Evolutionary conservation across 2,113 vertebrate species (phyloP), one percentile per base, ranked within the genome.

Genomic region (Sebastes schlegelii): DNA sequence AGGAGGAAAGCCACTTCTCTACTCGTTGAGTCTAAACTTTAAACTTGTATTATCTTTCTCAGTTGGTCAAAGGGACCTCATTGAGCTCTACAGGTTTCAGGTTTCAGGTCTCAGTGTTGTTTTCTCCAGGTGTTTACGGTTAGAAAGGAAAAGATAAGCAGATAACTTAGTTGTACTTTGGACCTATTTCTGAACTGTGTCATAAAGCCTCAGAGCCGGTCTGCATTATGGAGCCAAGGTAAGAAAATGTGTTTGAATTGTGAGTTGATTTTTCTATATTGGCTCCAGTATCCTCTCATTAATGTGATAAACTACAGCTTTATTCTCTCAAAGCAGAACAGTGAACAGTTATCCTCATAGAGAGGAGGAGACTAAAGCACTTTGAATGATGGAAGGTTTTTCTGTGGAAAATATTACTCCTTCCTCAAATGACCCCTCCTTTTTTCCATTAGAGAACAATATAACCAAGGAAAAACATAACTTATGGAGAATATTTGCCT

Each of bases 201-300:
- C 64, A 67, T 66, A 74, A 80, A 69, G 46, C 5, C 40, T 62
- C 3, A 21, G n/a, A 48, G 10, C 40, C n/a, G 21, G 68, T 70
- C 65, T 46, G 69, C 46, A 63, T 55, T 34, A 91, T 91, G 90
- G 68, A 85, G 40, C 68, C 0, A 72, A 89, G 92, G 92, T 93
- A 90, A 85, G 91, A 66, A 40, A 57, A 6, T 4, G 6, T 3
- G 3, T 21, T 54, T 70, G 21, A 43, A 7, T 6, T 42, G 23
- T 21, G 0, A 8, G 11, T n/a, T 6, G 5, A 0, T 21, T 8
- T 8, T 17, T 1, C 1, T 43, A 1, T 55, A n/a, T 45, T 67
- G 0, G 6, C 13, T 2, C 9, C 4, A 43, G 12, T 23, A 8
- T 74, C 7, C 3, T 11, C 16, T 63, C 11, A 6, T 17, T 5